Base-by-base conservation (phyloP, 2,888 invertebrate species). In the Eupelmus urozonus region DNA sequence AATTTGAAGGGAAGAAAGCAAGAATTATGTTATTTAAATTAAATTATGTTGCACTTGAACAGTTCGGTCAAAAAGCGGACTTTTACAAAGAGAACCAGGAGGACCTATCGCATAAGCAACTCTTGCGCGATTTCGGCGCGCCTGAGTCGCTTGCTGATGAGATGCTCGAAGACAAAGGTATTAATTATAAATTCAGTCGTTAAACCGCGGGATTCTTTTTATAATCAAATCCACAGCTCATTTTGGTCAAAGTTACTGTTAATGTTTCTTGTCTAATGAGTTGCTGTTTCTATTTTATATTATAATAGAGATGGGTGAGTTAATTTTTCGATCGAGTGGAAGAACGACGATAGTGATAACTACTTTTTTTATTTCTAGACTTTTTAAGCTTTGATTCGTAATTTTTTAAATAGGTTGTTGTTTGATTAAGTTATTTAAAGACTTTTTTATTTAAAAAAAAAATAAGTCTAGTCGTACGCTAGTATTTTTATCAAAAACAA, bases 91-190 rank as follows among this genome's bases (percentile, higher is more conserved):
- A 93, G 73, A 93, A 94, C 85, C 93, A 93, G 82, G 91, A 91
- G 72, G 92, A 94, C 77, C 91, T 96, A 74, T 93, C 93, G 45
- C 95, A 95, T 87, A 92, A 92, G 84, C 92, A 93, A 83, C 88
- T 96, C 53, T 87, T 96, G 76, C 91, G 91, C 73, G 93, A 93
- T 84, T 95, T 94, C 84, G 95, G 95, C 42, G 94, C 94, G 62
- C 92, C 91, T 82, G 94, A 94, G 85, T 92, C 92, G 42, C 89
- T 92, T 76, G 93, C 93, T 63, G 92, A 94, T 82, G 93, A 92
- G 86, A 94, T 95, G 92, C 91, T 96, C 79, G 92, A 91, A 81
- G 95, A 96, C 90, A 95, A 95, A 94, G 95, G 96, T 96, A n/a
- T n/a, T n/a, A n/a, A n/a, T n/a, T n/a, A n/a, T n/a, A n/a, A n/a